Evolutionary conservation across 1,140 invertebrate genomes (phyloP).

Genomic region (Druon quercuslanigerum): DNA sequence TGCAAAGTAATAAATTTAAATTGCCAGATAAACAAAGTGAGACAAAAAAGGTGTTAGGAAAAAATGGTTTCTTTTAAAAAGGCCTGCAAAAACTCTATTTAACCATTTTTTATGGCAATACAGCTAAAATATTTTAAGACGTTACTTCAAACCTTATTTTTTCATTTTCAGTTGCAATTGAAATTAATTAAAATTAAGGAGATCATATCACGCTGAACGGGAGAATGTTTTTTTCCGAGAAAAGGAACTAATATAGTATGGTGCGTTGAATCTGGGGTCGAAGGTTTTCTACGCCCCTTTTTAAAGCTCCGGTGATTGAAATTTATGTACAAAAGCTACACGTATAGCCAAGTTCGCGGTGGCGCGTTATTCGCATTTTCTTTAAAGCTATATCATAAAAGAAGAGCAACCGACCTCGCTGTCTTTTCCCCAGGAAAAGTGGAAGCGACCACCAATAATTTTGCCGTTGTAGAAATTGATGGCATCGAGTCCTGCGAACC

Average conservation of each 20-base stretch:
- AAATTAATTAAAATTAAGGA: not conserved
- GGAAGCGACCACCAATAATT: not conserved
- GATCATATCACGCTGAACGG: not conserved
- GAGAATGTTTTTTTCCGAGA: not conserved
- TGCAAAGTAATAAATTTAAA: too few species aligned
- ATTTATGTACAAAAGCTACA: conserved; percentile 8
- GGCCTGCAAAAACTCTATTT: too few species aligned
- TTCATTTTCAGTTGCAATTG: too few species aligned
- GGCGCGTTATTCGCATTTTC: conserved; percentile 24
- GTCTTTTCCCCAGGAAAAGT: conserved; percentile 2
- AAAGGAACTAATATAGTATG: not conserved
- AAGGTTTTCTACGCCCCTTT: not conserved
- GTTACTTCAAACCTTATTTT: too few species aligned
- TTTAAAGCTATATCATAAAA: conserved; percentile 24
- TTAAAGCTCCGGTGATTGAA: conserved; percentile 24
- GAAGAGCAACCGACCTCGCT: not conserved
- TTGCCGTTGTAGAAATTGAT: not conserved
- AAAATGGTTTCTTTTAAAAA: too few species aligned
- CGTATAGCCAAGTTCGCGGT: not conserved
- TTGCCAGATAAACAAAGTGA: too few species aligned
- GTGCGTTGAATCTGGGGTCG: conserved; percentile 2
- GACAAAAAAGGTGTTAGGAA: too few species aligned
- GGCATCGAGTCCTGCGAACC: not conserved
- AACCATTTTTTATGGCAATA: too few species aligned
- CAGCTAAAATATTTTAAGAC: too few species aligned